Evolutionary conservation across 2,113 vertebrate species (phyloP).

Genomic region (Eudorcas thomsonii): DNA sequence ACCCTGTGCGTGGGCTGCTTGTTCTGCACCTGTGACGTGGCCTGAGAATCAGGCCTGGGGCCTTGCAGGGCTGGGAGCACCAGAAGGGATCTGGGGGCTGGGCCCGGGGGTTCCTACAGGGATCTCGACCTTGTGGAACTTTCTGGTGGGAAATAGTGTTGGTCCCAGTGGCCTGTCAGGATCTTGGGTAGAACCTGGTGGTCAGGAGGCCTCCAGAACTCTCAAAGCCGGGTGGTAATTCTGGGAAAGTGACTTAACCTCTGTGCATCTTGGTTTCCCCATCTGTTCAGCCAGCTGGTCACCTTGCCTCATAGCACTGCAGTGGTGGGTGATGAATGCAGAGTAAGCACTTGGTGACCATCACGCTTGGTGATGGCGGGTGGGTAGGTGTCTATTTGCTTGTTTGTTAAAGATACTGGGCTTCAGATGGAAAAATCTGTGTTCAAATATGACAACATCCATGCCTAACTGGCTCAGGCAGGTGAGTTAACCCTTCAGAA

Average conservation of each 20-base stretch:
- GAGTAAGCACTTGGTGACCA: background rate
- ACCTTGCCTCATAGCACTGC: background rate
- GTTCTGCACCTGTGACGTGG: background rate
- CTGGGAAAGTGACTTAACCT: background rate
- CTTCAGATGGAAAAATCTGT: background rate
- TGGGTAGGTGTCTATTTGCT: background rate
- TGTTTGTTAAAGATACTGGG: background rate
- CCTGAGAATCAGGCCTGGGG: background rate
- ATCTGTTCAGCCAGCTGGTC: background rate
- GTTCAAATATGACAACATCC: background rate
- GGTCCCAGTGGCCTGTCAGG: background rate
- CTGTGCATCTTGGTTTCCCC: background rate
- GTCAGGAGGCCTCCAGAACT: background rate
- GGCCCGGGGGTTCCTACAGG: background rate
- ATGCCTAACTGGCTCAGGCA: background rate
- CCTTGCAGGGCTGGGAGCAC: background rate
- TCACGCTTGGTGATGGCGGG: background rate
- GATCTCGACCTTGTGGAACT: background rate
- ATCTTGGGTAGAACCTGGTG: background rate
- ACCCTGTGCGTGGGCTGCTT: fast-evolving
- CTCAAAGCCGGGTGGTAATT: background rate
- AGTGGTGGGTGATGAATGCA: background rate
- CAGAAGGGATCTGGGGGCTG: fast-evolving
- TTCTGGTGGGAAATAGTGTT: background rate
- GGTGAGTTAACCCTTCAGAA: background rate